Evolutionary conservation across 2,113 vertebrate genomes (phyloP), one percentile per base, ranked within the genome.

Genomic region (Microtus ochrogaster): DNA sequence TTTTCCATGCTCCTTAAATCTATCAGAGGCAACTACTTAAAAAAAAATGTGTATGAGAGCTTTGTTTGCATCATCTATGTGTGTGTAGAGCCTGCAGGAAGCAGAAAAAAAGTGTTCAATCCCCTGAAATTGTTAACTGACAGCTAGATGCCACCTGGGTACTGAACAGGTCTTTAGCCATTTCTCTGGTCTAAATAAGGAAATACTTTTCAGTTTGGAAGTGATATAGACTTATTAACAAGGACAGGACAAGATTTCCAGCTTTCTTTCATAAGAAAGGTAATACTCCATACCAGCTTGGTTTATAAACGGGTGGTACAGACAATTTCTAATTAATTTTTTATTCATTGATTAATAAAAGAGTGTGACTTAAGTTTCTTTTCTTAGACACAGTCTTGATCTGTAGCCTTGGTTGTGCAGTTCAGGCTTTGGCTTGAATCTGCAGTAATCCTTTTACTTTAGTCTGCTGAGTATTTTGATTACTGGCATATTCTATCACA

Each of bases 311-410:
- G 70, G 39, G 87, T 41, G 26, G 7, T 93, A 89, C 3, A 95
- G 72, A 95, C 16, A 90, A 89, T 68, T 93, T 6, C 61, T 63
- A 96, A 44, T 41, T 92, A 92, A 91, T 76, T 97, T 95, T 93
- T 88, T 21, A 94, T 65, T 16, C 8, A 92, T 24, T 33, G 70
- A 83, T 47, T 78, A 8, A 81, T 86, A 96, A 70, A 96, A 70
- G 78, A 92, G 95, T 7, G 79, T 47, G 79, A 91, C 36, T 33
- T 78, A 68, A 90, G 58, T 83, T 44, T 12, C 7, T 92, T 95
- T 81, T 77, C 36, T n/a, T 61, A 81, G 21, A 82, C 79, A 89
- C 5, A 14, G 52, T 61, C 10, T 89, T 19, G 8, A 55, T 76
- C 41, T 76, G 26, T 41, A 63, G 52, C 39, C 55, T 26, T 76